These are phyloP conservation scores for Magallana angulata DNA, from an alignment of 1,140 invertebrate species.

Conservation along the genomic window DNA sequence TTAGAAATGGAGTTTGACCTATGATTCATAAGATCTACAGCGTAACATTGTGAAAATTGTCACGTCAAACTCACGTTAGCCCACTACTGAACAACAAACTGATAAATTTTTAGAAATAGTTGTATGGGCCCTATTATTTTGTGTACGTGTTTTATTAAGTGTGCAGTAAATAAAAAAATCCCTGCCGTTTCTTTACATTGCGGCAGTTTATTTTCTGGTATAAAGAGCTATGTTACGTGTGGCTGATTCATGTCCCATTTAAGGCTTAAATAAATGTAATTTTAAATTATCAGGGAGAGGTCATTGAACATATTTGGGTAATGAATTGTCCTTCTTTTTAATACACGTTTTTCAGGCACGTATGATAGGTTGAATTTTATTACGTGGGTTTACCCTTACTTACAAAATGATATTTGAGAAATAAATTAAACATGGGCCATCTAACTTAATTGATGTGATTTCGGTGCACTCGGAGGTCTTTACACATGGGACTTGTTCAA, in stretches of 20 bases:
- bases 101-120: slow-evolving; percentile 1
- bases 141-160: slow-evolving; percentile 4
- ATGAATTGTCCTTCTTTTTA: neutral
- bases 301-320: neutral
- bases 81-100: neutral
- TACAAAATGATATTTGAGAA: slow-evolving; percentile 12
- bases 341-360: neutral
- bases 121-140: slow-evolving; percentile 2
- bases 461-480: slow-evolving; percentile 4
- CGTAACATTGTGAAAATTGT: neutral
- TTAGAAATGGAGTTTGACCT: neutral
- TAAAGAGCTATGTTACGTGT: neutral
- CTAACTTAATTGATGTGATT: slow-evolving; percentile 23
- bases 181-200: too few species aligned
- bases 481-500: neutral
- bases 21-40: neutral
- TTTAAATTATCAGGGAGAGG: neutral
- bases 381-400: neutral
- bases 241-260: neutral
- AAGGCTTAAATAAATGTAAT: slow-evolving; percentile 3
- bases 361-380: slow-evolving; percentile 20
- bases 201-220: neutral
- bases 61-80: neutral
- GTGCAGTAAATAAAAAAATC: slow-evolving; percentile 12
- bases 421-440: slow-evolving; percentile 33